Evolutionary conservation across 2,797 vertebrate species (phyloP).

Genomic region (Tokudaia tokunoshimensis): DNA sequence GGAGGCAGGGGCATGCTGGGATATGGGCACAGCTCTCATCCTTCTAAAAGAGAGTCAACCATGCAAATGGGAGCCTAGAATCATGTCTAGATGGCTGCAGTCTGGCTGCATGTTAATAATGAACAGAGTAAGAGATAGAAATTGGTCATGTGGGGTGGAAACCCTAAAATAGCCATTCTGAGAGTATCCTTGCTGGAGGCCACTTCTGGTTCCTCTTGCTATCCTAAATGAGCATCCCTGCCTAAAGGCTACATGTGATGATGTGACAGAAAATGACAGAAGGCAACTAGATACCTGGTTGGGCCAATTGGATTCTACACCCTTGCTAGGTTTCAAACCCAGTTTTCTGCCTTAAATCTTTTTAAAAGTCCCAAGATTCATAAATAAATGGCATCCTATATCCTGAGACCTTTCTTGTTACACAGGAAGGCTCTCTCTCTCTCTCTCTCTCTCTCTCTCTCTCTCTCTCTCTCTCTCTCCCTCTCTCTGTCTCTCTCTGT

Average conservation of each 20-base stretch:
- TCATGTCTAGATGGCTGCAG: constrained; percentile 32
- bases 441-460: background rate
- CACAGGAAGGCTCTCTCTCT: background rate
- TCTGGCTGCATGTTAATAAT: constrained; percentile 68
- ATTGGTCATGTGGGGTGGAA: background rate
- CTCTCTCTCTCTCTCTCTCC: background rate
- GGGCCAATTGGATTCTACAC: background rate
- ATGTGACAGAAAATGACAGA: background rate
- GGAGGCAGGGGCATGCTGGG: background rate
- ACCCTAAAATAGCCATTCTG: background rate
- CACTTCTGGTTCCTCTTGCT: background rate
- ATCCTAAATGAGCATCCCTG: background rate
- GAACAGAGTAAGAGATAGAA: background rate
- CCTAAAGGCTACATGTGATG: background rate
- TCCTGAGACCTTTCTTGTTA: too few relatives aligned
- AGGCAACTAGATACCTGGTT: background rate
- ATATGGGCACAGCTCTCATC: background rate
- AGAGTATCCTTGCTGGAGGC: background rate
- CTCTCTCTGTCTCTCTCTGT: background rate
- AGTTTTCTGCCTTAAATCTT: background rate
- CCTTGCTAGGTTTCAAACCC: background rate
- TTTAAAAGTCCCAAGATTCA: background rate
- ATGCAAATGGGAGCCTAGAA: background rate
- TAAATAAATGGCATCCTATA: background rate
- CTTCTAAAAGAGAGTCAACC: background rate